Conservation (phyloP, 2,113 vertebrate genomes). For the human region GRCh38 chr11:78543501-78544000, state of each 20-base stretch:
- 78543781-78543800: too few species aligned
- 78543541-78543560: conserved; percentile 55
- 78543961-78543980: too few species aligned
- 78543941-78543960: too few species aligned
- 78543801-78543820: too few species aligned
- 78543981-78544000: too few species aligned
- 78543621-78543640: conserved; percentile 13
- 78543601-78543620: conserved; percentile 36
- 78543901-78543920: too few species aligned
- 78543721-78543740: conserved; percentile 5
- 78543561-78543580: neutral
- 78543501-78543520: neutral
- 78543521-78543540: neutral
- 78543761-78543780: too few species aligned
- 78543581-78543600: conserved; percentile 27
- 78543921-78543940: too few species aligned
- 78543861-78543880: too few species aligned
- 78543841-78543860: too few species aligned
- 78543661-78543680: neutral
- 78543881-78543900: too few species aligned
- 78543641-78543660: conserved; percentile 27
- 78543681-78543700: neutral
- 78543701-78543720: neutral
- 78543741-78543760: neutral
- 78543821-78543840: too few species aligned